Percentiles rank a stretch among this genome's conserved stretches.
These are phyloP conservation scores for Scolopax bukidnonensis DNA, from an alignment of 2,797 vertebrate genomes.

Conservation along the genomic window DNA sequence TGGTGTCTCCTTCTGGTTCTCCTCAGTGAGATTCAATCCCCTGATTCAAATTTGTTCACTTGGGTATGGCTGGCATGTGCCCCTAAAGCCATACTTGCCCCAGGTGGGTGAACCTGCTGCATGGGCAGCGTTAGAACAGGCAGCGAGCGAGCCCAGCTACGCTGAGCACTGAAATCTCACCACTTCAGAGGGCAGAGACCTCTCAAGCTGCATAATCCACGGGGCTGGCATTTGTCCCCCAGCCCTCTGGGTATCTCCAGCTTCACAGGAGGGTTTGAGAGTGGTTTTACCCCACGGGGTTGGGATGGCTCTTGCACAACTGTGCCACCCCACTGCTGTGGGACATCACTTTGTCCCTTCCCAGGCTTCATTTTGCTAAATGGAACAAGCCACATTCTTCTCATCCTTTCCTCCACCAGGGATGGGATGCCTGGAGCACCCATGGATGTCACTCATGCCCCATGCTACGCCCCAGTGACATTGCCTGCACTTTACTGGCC, in stretches of 20 bases:
- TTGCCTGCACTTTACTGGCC: not conserved
- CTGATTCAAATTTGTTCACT: not conserved
- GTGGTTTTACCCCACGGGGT: not conserved
- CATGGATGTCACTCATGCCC: not conserved
- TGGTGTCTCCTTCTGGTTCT: not conserved
- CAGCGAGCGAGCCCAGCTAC: not conserved
- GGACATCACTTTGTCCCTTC: not conserved
- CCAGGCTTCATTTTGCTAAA: not conserved
- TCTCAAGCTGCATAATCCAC: not conserved
- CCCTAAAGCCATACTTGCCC: accelerated
- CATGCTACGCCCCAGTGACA: accelerated
- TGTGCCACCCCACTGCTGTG: not conserved
- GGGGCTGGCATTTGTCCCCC: not conserved
- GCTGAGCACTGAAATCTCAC: not conserved
- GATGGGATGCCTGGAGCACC: not conserved
- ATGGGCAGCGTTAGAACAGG: accelerated
- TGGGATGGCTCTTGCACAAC: not conserved
- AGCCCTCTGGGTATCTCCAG: not conserved
- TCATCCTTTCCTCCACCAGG: not conserved
- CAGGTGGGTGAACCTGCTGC: not conserved
- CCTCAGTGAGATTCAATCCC: not conserved
- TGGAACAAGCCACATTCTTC: not conserved
- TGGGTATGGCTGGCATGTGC: not conserved
- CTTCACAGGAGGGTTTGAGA: not conserved
- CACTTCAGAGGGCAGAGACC: not conserved